Percentiles rank a stretch among this genome's conserved stretches.
phyloP scores from a whole-genome alignment of 2,113 vertebrate genomes.

The Dasyurus viverrinus region DNA sequence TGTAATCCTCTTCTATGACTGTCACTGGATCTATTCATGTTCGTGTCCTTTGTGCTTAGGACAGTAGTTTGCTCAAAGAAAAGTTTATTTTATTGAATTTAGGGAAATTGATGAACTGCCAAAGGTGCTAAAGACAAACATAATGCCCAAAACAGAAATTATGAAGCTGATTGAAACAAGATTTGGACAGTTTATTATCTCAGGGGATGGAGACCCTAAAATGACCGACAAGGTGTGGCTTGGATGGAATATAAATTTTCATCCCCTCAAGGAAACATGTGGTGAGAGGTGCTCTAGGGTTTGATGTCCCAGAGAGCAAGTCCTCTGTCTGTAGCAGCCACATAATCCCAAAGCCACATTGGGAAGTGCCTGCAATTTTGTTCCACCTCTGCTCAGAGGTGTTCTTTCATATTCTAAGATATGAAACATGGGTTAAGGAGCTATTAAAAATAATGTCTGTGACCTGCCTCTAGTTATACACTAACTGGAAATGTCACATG shows the following conservation, averaged over 20 bases:
- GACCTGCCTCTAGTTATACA: background rate
- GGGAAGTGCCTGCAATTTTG: background rate
- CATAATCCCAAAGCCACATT: background rate
- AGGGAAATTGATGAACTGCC: slow-evolving; percentile 29
- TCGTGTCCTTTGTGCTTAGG: background rate
- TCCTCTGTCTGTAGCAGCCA: background rate
- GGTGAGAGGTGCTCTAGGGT: background rate
- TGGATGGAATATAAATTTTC: background rate
- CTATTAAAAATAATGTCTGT: background rate
- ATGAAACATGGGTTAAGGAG: slow-evolving; percentile 52
- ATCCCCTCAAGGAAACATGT: background rate
- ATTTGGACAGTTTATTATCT: background rate
- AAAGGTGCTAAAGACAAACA: background rate
- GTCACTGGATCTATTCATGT: background rate
- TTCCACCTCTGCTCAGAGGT: background rate
- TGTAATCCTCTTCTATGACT: background rate
- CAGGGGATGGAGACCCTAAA: background rate
- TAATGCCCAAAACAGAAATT: background rate
- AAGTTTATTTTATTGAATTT: slow-evolving; percentile 8
- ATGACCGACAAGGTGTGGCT: background rate
- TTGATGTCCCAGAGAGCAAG: background rate
- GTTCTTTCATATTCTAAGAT: slow-evolving; percentile 27
- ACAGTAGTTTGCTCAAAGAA: background rate
- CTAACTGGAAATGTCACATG: slow-evolving; percentile 15
- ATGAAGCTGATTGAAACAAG: background rate